Percentiles rank a stretch among this genome's conserved stretches.
These are phyloP conservation scores for Danio kyathit DNA, from an alignment of 2,797 vertebrate genomes.

Conservation along the genomic window DNA sequence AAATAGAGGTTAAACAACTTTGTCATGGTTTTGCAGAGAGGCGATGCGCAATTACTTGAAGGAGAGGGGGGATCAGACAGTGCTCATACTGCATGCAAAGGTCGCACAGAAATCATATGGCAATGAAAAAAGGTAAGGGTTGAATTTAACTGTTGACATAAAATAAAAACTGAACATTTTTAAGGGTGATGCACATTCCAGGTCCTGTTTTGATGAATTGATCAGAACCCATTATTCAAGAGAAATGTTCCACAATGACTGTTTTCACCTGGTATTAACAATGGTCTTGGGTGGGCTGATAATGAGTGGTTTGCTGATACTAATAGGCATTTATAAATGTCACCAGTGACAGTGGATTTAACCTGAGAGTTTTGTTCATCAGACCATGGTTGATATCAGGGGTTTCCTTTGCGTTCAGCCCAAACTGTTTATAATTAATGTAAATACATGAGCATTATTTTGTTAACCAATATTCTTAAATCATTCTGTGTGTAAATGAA, in stretches of 20 bases:
- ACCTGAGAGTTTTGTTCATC: not conserved
- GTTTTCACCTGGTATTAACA: not conserved
- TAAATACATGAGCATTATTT: too few relatives aligned
- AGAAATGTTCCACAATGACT: not conserved
- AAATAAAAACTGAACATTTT: not conserved
- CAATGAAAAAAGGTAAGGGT: conserved; percentile 92
- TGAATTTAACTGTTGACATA: not conserved
- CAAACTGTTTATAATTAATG: too few relatives aligned
- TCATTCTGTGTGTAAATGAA: too few relatives aligned
- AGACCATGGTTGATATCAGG: too few relatives aligned
- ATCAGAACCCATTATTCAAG: not conserved
- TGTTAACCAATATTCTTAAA: too few relatives aligned
- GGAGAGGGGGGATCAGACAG: conserved; percentile 95
- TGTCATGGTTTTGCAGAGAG: conserved; percentile 79
- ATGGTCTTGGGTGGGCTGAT: not conserved
- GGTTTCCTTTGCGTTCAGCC: too few relatives aligned
- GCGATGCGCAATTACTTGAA: conserved; percentile 98
- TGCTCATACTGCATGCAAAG: conserved; percentile 96
- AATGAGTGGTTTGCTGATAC: not conserved
- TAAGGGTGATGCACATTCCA: not conserved
- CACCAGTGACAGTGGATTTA: not conserved
- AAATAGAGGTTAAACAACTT: not conserved
- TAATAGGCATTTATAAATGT: not conserved
- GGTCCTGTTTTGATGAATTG: not conserved
- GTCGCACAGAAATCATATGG: conserved; percentile 98